Evolutionary conservation across 2,113 vertebrate genomes (phyloP), one percentile per base, ranked within the genome.

Genomic region (Macaca mulatta): DNA sequence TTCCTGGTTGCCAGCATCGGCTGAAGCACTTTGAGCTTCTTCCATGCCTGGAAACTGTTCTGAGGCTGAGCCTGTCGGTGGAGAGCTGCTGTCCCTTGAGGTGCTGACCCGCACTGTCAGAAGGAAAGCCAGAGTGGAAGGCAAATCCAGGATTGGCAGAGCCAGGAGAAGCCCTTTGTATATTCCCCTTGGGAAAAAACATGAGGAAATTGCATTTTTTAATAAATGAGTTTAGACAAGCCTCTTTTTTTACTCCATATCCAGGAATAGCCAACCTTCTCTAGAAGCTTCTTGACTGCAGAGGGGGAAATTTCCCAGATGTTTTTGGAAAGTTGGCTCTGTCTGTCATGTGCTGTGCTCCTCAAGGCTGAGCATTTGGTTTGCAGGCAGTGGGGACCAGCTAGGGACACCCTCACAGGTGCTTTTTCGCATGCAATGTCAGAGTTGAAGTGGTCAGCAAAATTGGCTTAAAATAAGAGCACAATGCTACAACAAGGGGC

Each of bases 1-100:
- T 9, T 5, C 16, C 20, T 30, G 27, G 25, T 2, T 30, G 0
- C 38, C 7, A 48, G 30, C 0, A 16, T 35, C 2, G 6, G 38
- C 55, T 70, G 2, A 3, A 9, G 43, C 43, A 30, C 8, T 59
- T 40, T 5, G 22, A 32, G 35, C 50, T 61, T 61, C 32, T 79
- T 40, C 59, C 14, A 40, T 30, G 17, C 12, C 48, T 43, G 72
- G 82, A 64, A 43, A 72, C 50, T 59, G 61, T 57, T 45, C n/a
- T 1, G 6, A 67, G 48, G 35, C 43, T 45, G 43, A 70, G 11
- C 92, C 87, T 95, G 55, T 70, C 11, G 12, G 2, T 38, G 50
- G 57, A 79, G 40, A 77, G 79, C 3, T 0, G 8, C 35, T n/a
- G 5, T 32, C 32, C 67, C 75, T 27, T 3, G 16, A 13, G 43